Base-by-base conservation (phyloP, 2,888 invertebrate genomes). In the Andrena camellia region DNA sequence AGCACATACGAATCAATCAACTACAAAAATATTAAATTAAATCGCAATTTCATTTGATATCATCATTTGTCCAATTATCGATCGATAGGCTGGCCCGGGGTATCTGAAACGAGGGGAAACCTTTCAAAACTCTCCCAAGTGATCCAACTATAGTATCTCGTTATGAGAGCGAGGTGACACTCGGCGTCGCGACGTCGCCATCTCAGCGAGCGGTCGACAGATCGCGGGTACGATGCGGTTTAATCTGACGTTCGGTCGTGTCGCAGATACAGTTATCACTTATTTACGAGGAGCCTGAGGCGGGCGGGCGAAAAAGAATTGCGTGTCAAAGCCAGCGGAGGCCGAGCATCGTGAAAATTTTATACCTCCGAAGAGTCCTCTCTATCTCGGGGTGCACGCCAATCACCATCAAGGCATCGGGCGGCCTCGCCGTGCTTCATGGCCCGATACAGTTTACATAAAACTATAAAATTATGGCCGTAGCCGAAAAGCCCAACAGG, bases 391-490 rank as follows among this genome's bases (percentile, higher is more conserved):
- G 88, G 80, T 88, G 85, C 88, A 91, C 89, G 90, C 92, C 93
- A 93, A 93, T 94, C 93, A 93, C 93, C 92, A 93, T 94, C 92
- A 94, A 93, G 92, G 90, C 85, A 80, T 89, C 90, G 83, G 90
- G 26, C 87, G 86, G 83, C 81, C 73, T 70, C 79, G 79, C 42
- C 54, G 81, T 81, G 87, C 90, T 92, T 91, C 89, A 91, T 88
- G 89, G 86, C 91, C 84, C 92, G 91, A 93, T 93, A 93, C 91
- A 93, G 93, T 93, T 94, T 93, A 93, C 93, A 93, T 93, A 93
- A 93, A 93, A 93, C 93, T 93, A 93, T 93, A 93, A 93, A 93
- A 92, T 93, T 93, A 92, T 92, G 90, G 88, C 33, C 88, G 88
- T 88, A 87, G 89, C 86, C 87, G 87, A 88, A 90, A 87, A 86